Evolutionary conservation across 2,888 invertebrate species (phyloP).

Genomic region (Vannuccia rotundouncinata): DNA sequence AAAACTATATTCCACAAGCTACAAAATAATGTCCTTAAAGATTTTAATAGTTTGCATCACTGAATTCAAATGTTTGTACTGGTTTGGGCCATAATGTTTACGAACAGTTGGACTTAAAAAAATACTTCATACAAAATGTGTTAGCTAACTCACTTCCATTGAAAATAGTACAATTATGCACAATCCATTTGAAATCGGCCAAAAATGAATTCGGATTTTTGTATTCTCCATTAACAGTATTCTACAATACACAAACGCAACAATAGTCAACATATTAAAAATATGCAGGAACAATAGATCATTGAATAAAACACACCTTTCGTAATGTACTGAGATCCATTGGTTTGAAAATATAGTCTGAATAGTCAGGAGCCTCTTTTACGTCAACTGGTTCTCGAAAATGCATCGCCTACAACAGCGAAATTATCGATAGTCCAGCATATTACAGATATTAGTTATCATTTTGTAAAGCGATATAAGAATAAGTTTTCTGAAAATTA

Average conservation of each 20-base stretch:
- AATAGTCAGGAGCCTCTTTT: slow-evolving; percentile 67
- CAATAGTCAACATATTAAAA: no score
- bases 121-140: no score
- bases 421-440: not conserved
- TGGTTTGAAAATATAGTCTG: slow-evolving; percentile 75
- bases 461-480: not conserved
- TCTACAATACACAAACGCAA: slow-evolving; percentile 51
- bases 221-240: slow-evolving; percentile 68
- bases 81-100: no score
- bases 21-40: no score
- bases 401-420: slow-evolving; percentile 53
- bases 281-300: no score
- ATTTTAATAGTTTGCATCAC: no score
- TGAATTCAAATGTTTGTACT: no score
- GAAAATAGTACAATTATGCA: slow-evolving; percentile 83
- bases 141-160: slow-evolving; percentile 79
- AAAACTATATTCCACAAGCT: no score
- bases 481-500: no score
- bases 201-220: slow-evolving; percentile 71
- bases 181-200: slow-evolving; percentile 83
- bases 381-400: slow-evolving; percentile 71
- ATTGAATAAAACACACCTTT: slow-evolving; percentile 52
- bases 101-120: no score
- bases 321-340: slow-evolving; percentile 74
- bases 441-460: not conserved